These are phyloP conservation scores for Anthonomus grandis DNA, from an alignment of 1,140 invertebrate genomes.

Conservation along the genomic window DNA sequence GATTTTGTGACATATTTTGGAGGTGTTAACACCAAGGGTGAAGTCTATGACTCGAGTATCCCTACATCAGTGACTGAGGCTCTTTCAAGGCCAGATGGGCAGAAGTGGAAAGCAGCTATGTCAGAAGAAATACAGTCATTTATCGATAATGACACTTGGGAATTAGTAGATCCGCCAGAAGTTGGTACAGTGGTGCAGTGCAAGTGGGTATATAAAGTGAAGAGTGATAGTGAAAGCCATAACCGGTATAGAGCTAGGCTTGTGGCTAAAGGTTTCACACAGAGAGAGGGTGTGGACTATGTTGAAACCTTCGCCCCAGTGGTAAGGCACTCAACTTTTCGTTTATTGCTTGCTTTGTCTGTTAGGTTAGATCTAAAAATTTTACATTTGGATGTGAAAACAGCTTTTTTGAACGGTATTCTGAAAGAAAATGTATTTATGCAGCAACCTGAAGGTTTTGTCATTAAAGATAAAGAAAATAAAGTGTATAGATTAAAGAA, in stretches of 20 bases:
- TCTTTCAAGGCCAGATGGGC: slow-evolving; percentile 30
- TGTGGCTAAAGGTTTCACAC: slow-evolving; percentile 33
- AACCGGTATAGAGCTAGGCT: slow-evolving; percentile 37
- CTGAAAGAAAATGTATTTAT: too few species aligned
- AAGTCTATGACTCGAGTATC: too few species aligned
- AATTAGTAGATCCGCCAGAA: slow-evolving; percentile 37
- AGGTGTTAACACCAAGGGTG: background rate
- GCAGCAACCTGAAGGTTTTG: slow-evolving; percentile 33
- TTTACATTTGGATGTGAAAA: slow-evolving; percentile 43
- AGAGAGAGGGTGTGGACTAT: slow-evolving; percentile 25
- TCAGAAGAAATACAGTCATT: slow-evolving; percentile 30
- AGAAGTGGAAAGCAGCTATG: slow-evolving; percentile 41
- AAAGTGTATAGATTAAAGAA: slow-evolving; percentile 43
- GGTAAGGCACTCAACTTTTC: slow-evolving; percentile 30
- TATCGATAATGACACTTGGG: too few species aligned
- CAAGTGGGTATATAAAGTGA: slow-evolving; percentile 43
- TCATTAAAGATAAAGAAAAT: slow-evolving; percentile 32
- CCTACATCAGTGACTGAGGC: slow-evolving; percentile 31
- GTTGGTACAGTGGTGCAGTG: slow-evolving; percentile 43
- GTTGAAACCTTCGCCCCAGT: slow-evolving; percentile 31
- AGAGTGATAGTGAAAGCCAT: slow-evolving; percentile 28
- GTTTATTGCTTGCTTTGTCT: slow-evolving; percentile 35
- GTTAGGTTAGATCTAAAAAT: slow-evolving; percentile 34
- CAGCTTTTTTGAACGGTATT: slow-evolving; percentile 45
- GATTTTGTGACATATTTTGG: slow-evolving; percentile 26